Base-by-base conservation (phyloP, 2,113 vertebrate genomes). In the Ptyas mucosa region DNA sequence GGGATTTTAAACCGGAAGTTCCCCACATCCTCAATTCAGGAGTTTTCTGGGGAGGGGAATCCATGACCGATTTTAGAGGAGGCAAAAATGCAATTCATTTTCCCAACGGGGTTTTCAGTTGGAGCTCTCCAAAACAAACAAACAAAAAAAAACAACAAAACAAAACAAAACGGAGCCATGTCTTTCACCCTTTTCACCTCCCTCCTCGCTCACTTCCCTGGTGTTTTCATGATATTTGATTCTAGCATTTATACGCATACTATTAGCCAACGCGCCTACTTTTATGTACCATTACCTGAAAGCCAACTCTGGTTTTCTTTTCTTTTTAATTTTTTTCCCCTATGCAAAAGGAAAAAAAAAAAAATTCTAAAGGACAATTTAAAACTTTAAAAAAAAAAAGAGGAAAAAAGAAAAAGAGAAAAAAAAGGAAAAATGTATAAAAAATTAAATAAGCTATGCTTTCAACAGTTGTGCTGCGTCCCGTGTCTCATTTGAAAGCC, bases 391-490 rank as follows among this genome's bases (percentile, higher is more conserved):
- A 96, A 97, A 57, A 46, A 87, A 86, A 90, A 23, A 34, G 21
- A 39, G 39, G 61, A 89, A 86, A 52, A 39, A 34, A n/a, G 24
- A 91, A 81, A 98, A 98, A 97, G 97, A 81, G 23, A 61, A 86
- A 86, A 53, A 75, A 10, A 24, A 29, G 81, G 90, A 87, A 90
- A 93, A 93, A 88, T 97, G 75, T 96, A 8, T 96, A 97, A 97
- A 97, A 95, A 98, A 98, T 98, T 93, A 98, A 99, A 99, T 97
- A 98, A 98, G 97, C 97, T 98, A 98, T 97, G 98, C 98, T 93
- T 98, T 98, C 94, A 97, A 98, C 95, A 97, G 95, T 94, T 91
- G 8, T 14, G 23, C 34, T 2, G 53, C 12, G 49, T 69, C 51
- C 14, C 46, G 26, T 58, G 86, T 51, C 69, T 91, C 26, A 43